phyloP scores from a whole-genome alignment of 1,140 invertebrate species.

The Oreohelix idahoensis region DNA sequence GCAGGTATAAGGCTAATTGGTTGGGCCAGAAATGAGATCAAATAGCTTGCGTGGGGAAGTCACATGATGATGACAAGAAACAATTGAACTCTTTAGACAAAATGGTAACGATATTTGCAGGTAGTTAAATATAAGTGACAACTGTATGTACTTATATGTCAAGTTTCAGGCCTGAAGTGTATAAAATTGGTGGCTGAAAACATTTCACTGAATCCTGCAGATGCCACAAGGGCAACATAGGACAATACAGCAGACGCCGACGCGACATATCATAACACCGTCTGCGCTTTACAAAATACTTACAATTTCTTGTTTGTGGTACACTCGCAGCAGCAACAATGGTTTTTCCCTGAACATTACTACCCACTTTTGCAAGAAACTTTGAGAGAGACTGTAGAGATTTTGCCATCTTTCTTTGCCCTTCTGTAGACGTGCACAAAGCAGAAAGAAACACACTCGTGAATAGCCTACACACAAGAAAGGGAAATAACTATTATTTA shows the following conservation, averaged over 20 bases:
- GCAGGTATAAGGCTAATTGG: too few relatives aligned
- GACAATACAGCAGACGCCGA: background rate
- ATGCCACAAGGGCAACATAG: background rate
- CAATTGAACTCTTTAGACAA: too few relatives aligned
- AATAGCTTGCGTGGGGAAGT: too few relatives aligned
- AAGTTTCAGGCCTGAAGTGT: too few relatives aligned
- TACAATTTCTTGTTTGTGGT: slow-evolving; percentile 65
- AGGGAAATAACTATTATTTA: background rate
- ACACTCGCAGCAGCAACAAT: slow-evolving; percentile 53
- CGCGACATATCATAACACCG: background rate
- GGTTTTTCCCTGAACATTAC: slow-evolving; percentile 54
- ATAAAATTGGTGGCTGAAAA: too few relatives aligned
- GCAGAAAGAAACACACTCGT: background rate
- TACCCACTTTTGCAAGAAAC: slow-evolving; percentile 54
- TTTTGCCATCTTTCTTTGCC: slow-evolving; percentile 60
- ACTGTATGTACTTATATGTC: too few relatives aligned
- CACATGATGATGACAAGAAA: too few relatives aligned
- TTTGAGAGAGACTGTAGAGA: slow-evolving; percentile 57
- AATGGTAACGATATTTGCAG: too few relatives aligned
- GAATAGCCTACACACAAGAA: background rate
- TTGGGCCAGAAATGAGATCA: too few relatives aligned
- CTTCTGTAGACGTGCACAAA: background rate
- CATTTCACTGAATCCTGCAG: too few relatives aligned
- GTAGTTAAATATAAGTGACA: too few relatives aligned
- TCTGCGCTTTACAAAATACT: slow-evolving; percentile 47